A percentile compares a stretch with the other conserved stretches of the same genome.
phyloP scores from a whole-genome alignment of 2,113 vertebrate species.

The Neolamprologus cancellatus region DNA sequence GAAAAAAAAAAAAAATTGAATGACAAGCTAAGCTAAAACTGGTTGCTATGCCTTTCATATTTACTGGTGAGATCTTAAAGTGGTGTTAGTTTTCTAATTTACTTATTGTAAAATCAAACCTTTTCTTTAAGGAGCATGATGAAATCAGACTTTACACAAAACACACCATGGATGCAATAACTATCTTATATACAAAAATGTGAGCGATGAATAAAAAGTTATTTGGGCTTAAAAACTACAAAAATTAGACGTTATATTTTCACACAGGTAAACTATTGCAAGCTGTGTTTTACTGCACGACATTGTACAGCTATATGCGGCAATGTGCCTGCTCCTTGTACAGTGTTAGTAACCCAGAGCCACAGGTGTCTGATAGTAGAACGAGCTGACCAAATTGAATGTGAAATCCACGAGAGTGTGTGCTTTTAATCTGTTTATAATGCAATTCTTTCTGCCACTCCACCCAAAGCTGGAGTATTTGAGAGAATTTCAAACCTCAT shows the following conservation, averaged over 20 bases:
- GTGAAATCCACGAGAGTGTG: neutral
- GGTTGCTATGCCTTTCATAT: neutral
- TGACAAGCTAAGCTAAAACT: neutral
- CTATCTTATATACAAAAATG: neutral
- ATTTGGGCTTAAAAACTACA: neutral
- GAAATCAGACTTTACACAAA: neutral
- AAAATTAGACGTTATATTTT: neutral
- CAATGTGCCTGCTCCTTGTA: neutral
- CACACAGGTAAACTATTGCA: neutral
- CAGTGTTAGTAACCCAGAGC: neutral
- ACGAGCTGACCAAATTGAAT: neutral
- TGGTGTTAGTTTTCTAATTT: neutral
- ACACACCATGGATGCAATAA: neutral
- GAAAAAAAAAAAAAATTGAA: neutral
- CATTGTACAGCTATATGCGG: neutral
- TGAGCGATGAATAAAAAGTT: neutral
- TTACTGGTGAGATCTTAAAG: neutral
- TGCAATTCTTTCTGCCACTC: neutral
- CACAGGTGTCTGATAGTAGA: neutral
- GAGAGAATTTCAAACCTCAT: constrained; percentile 14
- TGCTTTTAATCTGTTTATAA: neutral
- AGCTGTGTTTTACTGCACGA: neutral
- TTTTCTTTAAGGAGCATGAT: neutral
- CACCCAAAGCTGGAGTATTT: neutral
- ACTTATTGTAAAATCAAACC: neutral